Evolutionary conservation across 2,113 vertebrate genomes (phyloP).

Genomic region (Prinia subflava): DNA sequence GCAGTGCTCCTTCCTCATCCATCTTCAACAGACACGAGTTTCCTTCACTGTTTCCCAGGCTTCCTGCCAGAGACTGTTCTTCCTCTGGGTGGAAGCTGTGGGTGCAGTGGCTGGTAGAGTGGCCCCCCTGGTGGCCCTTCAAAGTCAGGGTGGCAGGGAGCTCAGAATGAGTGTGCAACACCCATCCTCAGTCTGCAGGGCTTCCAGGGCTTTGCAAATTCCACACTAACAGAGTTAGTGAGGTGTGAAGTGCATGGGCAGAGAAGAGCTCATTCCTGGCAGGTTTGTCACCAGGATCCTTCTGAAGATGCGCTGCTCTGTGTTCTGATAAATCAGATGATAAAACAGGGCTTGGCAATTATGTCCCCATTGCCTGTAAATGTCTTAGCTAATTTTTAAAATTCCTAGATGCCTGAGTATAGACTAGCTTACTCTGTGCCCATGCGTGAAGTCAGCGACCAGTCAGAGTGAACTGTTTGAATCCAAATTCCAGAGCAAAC

Average conservation of each 20-base stretch:
- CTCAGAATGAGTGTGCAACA: not conserved
- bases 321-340: not conserved
- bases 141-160: not conserved
- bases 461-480: not conserved
- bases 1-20: not conserved
- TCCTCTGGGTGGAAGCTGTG: not conserved
- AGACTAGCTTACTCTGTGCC: not conserved
- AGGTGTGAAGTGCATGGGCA: not conserved
- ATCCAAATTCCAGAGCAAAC: not conserved
- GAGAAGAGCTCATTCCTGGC: not conserved
- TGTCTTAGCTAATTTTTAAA: not conserved
- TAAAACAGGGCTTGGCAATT: not conserved
- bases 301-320: not conserved
- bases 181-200: not conserved
- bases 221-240: not conserved
- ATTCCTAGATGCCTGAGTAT: not conserved
- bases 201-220: not conserved
- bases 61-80: not conserved
- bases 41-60: not conserved
- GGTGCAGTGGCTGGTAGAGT: not conserved
- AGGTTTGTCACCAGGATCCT: not conserved
- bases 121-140: not conserved
- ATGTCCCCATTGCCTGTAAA: not conserved
- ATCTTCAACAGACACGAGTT: not conserved
- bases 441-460: not conserved